Evolutionary conservation across 1,140 invertebrate species (phyloP).

Genomic region (Drosophila obscura): DNA sequence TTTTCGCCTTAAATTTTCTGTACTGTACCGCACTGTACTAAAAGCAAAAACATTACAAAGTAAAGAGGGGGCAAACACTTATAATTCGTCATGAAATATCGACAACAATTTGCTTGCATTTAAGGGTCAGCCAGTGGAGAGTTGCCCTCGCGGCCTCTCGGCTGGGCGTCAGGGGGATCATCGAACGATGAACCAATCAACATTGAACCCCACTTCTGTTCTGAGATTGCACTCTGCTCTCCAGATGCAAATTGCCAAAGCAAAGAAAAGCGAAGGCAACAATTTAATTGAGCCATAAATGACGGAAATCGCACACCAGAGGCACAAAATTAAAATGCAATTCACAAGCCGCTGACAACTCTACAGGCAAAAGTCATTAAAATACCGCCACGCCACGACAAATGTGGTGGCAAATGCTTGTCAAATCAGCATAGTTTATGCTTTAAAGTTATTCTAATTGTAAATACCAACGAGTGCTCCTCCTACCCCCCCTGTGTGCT

Average conservation of each 20-base stretch:
- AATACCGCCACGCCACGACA: conserved; percentile 59
- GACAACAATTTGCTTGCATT: neutral
- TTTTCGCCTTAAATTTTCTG: too few relatives aligned
- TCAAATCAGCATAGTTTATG: conserved; percentile 27
- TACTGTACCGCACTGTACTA: neutral
- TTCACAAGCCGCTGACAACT: conserved; percentile 48
- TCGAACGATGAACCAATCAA: conserved; percentile 35
- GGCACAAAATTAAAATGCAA: conserved; percentile 28
- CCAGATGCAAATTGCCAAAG: conserved; percentile 55
- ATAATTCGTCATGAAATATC: conserved; percentile 7
- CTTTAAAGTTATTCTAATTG: conserved; percentile 23
- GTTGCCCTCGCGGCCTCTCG: conserved; percentile 3
- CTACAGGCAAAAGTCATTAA: conserved; percentile 52
- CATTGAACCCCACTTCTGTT: conserved; percentile 20
- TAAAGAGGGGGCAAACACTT: neutral
- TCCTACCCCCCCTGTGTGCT: too few relatives aligned
- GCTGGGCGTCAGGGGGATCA: conserved; percentile 16
- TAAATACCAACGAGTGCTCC: neutral
- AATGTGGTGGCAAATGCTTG: conserved; percentile 46
- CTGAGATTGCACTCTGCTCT: conserved; percentile 6
- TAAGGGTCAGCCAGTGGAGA: conserved; percentile 2
- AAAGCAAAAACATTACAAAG: neutral
- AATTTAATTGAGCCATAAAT: conserved; percentile 77
- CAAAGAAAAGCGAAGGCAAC: conserved; percentile 52
- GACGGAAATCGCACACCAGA: conserved; percentile 54